Percentiles rank a stretch among this genome's conserved stretches.
Evolutionary conservation across 2,113 vertebrate genomes (phyloP).

Genomic region (Nematolebias whitei): DNA sequence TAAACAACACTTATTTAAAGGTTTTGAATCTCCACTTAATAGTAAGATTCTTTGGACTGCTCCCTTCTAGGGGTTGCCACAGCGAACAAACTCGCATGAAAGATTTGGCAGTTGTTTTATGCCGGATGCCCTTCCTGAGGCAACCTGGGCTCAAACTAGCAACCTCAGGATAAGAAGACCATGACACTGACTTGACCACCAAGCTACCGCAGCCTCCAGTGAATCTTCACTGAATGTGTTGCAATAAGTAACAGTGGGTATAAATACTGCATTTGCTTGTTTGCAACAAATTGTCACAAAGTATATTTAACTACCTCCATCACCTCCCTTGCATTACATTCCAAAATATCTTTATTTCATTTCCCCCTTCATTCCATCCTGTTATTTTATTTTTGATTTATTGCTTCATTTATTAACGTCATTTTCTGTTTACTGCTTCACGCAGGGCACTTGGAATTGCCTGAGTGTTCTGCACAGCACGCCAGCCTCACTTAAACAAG

Average conservation of each 20-base stretch:
- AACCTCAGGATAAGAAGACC: no score
- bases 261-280: neutral
- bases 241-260: neutral
- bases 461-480: neutral
- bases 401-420: neutral
- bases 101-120: no score
- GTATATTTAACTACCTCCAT: neutral
- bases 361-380: neutral
- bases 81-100: no score
- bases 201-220: no score
- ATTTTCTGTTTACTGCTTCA: neutral
- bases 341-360: no score
- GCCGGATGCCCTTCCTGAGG: no score
- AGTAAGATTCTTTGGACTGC: no score
- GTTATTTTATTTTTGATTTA: neutral
- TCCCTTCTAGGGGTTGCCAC: no score
- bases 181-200: no score
- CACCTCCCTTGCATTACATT: neutral
- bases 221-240: neutral
- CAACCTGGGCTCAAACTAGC: no score
- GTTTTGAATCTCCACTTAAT: neutral
- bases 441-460: neutral
- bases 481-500: conserved; percentile 6
- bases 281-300: neutral
- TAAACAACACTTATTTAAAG: neutral